These are phyloP conservation scores for Bellardia pandia DNA, from an alignment of 2,888 invertebrate species.

Conservation along the genomic window DNA sequence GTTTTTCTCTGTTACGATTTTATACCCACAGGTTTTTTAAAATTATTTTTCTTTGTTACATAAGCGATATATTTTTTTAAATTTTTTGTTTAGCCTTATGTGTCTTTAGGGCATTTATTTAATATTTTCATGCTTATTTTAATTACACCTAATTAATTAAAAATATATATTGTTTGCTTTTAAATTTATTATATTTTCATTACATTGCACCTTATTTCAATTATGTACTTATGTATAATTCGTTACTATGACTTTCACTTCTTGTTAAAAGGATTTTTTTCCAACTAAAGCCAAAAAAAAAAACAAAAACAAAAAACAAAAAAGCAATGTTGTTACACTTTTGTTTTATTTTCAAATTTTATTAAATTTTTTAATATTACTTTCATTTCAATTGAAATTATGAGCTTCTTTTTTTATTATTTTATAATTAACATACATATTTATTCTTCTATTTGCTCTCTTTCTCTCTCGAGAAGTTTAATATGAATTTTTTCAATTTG, in stretches of 20 bases:
- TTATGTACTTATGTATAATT: not conserved
- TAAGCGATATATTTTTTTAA: not conserved
- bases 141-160: slow-evolving; percentile 56
- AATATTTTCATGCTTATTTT: slow-evolving; percentile 1
- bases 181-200: slow-evolving; percentile 30
- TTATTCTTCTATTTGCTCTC: not conserved
- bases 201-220: not conserved
- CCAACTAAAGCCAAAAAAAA: too few species aligned
- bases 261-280: too few species aligned
- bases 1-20: not conserved
- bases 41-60: slow-evolving; percentile 7
- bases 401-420: not conserved
- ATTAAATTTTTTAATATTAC: not conserved
- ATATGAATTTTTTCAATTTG: slow-evolving; percentile 2
- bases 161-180: slow-evolving; percentile 12
- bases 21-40: not conserved
- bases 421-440: not conserved
- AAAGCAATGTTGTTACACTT: too few species aligned
- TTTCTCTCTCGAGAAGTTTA: not conserved
- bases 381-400: not conserved
- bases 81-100: not conserved
- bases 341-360: too few species aligned
- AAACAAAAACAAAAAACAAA: too few species aligned
- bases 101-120: slow-evolving; percentile 8
- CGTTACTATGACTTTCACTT: not conserved